phyloP scores from a whole-genome alignment of 2,113 vertebrate species.

The Neomonachus schauinslandi region DNA sequence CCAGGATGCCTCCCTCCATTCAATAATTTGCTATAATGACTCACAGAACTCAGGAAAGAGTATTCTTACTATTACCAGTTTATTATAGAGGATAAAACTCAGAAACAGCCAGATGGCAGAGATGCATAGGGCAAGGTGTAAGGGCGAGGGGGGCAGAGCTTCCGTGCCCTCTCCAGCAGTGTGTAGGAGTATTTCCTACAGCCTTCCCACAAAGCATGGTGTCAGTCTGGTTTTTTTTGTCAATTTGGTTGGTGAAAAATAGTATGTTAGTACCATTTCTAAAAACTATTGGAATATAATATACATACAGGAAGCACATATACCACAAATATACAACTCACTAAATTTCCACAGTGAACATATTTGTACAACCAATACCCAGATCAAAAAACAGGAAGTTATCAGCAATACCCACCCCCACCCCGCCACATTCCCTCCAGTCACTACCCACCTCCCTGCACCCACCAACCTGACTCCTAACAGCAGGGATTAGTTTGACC shows the following conservation, averaged over 20 bases:
- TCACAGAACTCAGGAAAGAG: background rate
- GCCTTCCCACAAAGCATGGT: background rate
- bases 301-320: background rate
- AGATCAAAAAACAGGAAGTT: background rate
- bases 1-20: background rate
- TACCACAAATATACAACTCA: background rate
- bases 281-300: background rate
- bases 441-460: background rate
- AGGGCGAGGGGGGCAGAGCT: background rate
- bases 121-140: background rate
- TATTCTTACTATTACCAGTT: background rate
- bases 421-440: background rate
- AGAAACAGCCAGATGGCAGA: background rate
- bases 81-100: background rate
- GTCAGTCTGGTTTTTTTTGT: too few species aligned
- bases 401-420: fast-evolving
- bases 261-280: background rate
- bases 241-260: background rate
- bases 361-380: background rate
- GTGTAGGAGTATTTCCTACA: background rate
- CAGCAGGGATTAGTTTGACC: background rate
- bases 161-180: background rate
- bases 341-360: background rate
- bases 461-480: background rate
- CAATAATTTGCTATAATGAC: background rate